Base-by-base conservation (phyloP, 2,797 vertebrate genomes). In the Eremophila alpestris region DNA sequence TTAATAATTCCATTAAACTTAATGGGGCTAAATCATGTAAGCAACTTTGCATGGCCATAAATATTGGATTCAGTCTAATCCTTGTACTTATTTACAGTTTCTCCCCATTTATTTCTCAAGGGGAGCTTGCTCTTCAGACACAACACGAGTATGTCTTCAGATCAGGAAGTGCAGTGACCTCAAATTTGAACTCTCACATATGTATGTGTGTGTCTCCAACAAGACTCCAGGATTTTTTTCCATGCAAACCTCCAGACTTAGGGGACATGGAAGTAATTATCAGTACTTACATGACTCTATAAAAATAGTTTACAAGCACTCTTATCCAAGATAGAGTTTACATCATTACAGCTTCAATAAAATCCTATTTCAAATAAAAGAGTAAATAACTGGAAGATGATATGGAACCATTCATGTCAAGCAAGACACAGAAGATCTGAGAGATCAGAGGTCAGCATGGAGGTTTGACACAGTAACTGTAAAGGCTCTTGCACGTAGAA, bases 1-100 rank as follows among this genome's bases (percentile, higher is more conserved):
- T 76, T 92, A 76, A 68, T 87, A 83, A 87, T 73, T 55, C 52
- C 56, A 83, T 83, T 88, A 81, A 85, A 89, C 13, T 86, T 71
- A 94, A 87, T 22, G 16, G 45, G n/a, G 26, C 46, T 89, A 76
- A 83, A 64, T 69, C 58, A 65, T 6, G 4, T 54, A 83, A 91
- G n/a, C 48, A 93, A 95, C 41, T 90, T 78, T 41, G 43, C 34
- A 55, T 52, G 56, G 60, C 83, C 54, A 76, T 68, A 89, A 95
- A 90, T 67, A 87, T 2, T 75, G 22, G 38, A 69, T 79, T 89
- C 32, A 5, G 30, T 43, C 45, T 80, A 93, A 77, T 55, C 46
- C 60, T 52, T 56, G 16, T 11, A 32, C 8, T 90, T 87, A 82
- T 79, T 93, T 87, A 91, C 49, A 60, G 24, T 26, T 84, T 79